Evolutionary conservation across 2,797 vertebrate genomes (phyloP).

Genomic region (Characodon lateralis): DNA sequence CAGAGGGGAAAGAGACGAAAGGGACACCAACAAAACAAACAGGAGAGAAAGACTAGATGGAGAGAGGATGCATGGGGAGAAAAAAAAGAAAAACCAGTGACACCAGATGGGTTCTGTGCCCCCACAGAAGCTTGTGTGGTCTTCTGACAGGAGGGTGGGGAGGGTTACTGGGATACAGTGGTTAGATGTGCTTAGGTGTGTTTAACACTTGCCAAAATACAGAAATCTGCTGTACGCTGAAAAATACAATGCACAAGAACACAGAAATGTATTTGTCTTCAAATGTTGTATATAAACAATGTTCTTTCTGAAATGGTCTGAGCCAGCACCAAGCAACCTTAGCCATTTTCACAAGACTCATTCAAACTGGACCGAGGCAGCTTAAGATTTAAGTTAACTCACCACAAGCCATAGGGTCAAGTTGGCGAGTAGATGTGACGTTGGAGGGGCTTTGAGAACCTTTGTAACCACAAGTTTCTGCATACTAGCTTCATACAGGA

Average conservation of each 20-base stretch:
- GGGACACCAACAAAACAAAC: conserved; percentile 69
- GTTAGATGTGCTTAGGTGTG: conserved; percentile 64
- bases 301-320: background rate
- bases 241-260: conserved; percentile 15
- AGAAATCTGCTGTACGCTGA: conserved; percentile 1
- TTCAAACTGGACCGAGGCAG: background rate
- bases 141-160: conserved; percentile 73
- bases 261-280: conserved; percentile 1
- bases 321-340: background rate
- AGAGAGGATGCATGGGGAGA: conserved; percentile 1
- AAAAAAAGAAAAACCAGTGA: conserved; percentile 18
- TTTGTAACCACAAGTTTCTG: background rate
- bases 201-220: conserved; percentile 51
- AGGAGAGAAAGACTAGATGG: conserved; percentile 29
- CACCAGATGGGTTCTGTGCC: conserved; percentile 30
- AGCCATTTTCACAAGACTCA: background rate
- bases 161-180: conserved; percentile 63
- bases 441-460: background rate
- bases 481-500: background rate
- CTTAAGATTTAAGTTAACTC: background rate
- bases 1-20: conserved; percentile 61
- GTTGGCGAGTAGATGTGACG: background rate
- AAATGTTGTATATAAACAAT: background rate
- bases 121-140: conserved; percentile 50
- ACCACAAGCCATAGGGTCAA: background rate